Evolutionary conservation across 1,140 invertebrate species (phyloP).

Genomic region (Globodera rostochiensis): DNA sequence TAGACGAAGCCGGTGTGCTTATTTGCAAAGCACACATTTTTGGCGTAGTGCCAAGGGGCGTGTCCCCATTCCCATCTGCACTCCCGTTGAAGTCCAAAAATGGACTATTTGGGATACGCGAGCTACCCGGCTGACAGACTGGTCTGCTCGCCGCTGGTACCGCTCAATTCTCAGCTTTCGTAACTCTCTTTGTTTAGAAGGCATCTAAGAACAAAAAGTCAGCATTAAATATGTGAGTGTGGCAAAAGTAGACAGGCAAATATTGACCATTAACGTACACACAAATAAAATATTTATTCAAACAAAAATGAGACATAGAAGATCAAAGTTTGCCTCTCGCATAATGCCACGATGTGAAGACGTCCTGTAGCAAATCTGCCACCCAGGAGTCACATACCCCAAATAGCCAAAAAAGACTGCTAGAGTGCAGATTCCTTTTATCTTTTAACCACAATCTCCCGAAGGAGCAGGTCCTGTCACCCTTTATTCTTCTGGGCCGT

Average conservation of each 20-base stretch:
- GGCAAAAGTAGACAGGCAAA: neutral
- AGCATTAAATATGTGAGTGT: neutral
- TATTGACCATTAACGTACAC: neutral
- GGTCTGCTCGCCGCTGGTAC: too few relatives aligned
- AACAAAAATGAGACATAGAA: neutral
- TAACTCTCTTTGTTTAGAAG: neutral
- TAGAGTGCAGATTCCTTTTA: too few relatives aligned
- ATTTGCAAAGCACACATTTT: neutral
- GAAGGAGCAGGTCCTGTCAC: too few relatives aligned
- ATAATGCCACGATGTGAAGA: neutral
- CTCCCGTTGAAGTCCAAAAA: too few relatives aligned
- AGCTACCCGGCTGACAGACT: neutral
- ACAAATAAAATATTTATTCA: neutral
- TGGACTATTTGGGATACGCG: neutral
- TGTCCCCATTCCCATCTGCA: neutral
- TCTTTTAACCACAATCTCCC: too few relatives aligned
- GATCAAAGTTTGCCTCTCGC: neutral
- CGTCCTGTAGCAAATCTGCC: neutral
- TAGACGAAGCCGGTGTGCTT: neutral
- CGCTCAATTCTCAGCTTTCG: neutral
- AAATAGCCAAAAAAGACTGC: too few relatives aligned
- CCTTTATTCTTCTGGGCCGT: too few relatives aligned
- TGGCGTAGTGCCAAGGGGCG: neutral
- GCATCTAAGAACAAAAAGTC: neutral
- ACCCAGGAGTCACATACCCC: neutral